Evolutionary conservation across 1,140 invertebrate genomes (phyloP), one percentile per base, ranked within the genome.

Genomic region (Protaetia brevitarsis): DNA sequence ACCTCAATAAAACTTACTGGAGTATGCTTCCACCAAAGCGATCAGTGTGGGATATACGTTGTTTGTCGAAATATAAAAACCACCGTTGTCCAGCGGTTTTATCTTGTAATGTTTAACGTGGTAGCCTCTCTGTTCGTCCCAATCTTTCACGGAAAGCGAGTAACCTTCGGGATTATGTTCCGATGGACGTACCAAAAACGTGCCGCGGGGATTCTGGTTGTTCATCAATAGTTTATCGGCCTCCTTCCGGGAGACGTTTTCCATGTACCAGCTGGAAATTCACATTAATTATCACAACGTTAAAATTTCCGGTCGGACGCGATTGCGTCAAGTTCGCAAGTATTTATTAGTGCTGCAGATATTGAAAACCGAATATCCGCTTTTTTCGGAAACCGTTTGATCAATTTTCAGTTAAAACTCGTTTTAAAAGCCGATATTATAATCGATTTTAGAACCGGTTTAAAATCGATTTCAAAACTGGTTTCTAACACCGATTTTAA

Each of bases 51-150:
- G 86, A 81, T 98, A 98, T 8, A 93, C 95, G 80, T 95, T 93
- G 82, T 94, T 91, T 29, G 94, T 96, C 56, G 95, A 96, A 71
- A 98, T 98, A 76, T 93, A 98, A 72, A 94, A 96, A 23, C 96
- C 94, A 41, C 95, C 96, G 80, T 95, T 93, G 76, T 98, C 95
- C 71, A 97, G 81, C 0, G 94, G 92, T 75, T 97, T 96, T 67
- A 98, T 97, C 81, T 97, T 95, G 81, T 98, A 98, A 79, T 99
- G 97, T 81, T 99, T 99, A 6, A 98, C 95, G 78, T 96, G 94
- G 74, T 95, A 94, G 8, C 92, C 91, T 70, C 94, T 83, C 13
- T 87, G 86, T 77, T 95, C 92, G 76, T 98, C 96, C 89, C 93
- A 97, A 79, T 99, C 96, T 81, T 96, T 93, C 0, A 99, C 95